Conservation (phyloP, 2,797 vertebrate species). For the Peromyscus eremicus region DNA sequence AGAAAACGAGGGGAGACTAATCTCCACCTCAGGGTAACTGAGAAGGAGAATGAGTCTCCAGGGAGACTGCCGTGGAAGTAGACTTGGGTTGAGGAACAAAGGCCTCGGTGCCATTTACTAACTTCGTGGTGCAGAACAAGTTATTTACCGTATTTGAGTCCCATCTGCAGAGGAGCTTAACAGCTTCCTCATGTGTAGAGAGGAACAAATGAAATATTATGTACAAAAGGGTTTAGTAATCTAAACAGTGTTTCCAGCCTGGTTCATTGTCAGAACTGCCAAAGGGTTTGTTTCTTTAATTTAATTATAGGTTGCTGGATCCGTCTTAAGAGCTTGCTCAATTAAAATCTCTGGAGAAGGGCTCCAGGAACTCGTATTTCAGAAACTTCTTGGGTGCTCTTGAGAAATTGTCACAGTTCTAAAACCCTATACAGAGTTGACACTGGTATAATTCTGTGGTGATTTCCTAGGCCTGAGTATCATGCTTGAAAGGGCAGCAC, state of each 20-base stretch:
- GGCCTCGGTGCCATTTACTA: not conserved
- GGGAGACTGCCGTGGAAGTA: not conserved
- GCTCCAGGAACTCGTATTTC: not conserved
- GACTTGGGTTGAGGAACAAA: not conserved
- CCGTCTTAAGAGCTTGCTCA: not conserved
- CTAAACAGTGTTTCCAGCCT: conserved; percentile 61
- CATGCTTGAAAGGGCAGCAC: not conserved
- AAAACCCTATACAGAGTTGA: not conserved
- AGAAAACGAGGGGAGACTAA: not conserved
- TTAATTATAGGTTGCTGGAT: conserved; percentile 25
- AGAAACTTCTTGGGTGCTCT: not conserved
- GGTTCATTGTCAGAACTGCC: conserved; percentile 52
- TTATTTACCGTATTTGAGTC: not conserved
- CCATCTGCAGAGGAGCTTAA: conserved; percentile 67
- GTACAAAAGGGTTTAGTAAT: conserved; percentile 64
- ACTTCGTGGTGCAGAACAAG: not conserved
- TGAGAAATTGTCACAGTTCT: not conserved
- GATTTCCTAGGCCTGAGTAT: not conserved
- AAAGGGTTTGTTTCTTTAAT: conserved; percentile 1
- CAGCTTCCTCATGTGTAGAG: conserved; percentile 60
- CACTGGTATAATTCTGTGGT: not conserved
- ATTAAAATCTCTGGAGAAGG: not conserved
- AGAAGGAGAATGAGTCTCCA: not conserved
- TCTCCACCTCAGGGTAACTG: not conserved
- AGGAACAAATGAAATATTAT: conserved; percentile 62